These are phyloP conservation scores for Tenthredo livida DNA, from an alignment of 2,888 invertebrate species.

Conservation along the genomic window DNA sequence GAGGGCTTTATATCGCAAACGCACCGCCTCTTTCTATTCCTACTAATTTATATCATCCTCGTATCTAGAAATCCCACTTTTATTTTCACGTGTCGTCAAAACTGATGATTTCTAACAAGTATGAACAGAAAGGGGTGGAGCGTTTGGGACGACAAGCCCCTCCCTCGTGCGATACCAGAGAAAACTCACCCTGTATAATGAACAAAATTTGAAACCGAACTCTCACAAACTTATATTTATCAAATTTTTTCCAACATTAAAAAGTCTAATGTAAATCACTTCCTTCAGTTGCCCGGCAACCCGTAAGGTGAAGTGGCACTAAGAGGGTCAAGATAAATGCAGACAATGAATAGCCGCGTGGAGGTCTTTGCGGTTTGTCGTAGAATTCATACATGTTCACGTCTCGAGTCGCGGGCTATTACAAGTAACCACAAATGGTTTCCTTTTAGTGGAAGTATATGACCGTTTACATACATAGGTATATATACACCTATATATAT, in stretches of 20 bases:
- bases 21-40: no score
- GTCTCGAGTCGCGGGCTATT: not conserved
- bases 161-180: no score
- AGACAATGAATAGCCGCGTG: conserved; percentile 6
- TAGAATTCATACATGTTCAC: not conserved
- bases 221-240: not conserved
- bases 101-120: no score
- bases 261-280: not conserved
- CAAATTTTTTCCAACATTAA: not conserved
- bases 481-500: not conserved
- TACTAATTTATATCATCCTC: no score
- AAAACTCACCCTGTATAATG: not conserved
- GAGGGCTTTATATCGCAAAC: no score
- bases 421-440: conserved; percentile 12
- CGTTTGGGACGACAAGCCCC: no score
- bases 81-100: no score
- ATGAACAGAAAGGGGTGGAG: no score
- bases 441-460: not conserved
- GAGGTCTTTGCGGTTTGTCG: conserved; percentile 19
- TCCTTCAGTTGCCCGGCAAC: not conserved
- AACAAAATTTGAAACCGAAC: not conserved
- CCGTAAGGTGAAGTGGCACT: not conserved
- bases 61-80: no score
- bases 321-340: not conserved
- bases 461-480: not conserved